phyloP scores from a whole-genome alignment of 2,797 vertebrate genomes.

The Staurois parvus region DNA sequence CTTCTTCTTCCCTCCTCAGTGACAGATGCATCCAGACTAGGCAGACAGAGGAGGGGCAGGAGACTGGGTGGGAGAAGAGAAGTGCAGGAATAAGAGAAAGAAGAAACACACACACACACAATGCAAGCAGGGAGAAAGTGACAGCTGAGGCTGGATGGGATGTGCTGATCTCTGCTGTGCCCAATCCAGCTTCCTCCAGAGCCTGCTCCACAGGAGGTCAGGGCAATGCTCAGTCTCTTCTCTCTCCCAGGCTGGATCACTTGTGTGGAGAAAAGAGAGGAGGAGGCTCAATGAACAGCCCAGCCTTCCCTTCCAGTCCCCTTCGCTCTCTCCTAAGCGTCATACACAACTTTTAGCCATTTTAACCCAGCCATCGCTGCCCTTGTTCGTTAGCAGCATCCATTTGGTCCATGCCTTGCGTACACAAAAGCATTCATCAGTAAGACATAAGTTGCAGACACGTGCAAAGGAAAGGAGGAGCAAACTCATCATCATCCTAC shows the following conservation, averaged over 20 bases:
- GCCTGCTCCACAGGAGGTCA: slow-evolving; percentile 46
- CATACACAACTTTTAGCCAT: slow-evolving; percentile 31
- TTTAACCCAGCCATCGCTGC: neutral
- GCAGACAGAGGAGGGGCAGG: slow-evolving; percentile 63
- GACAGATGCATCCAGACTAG: slow-evolving; percentile 59
- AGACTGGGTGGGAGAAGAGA: slow-evolving; percentile 57
- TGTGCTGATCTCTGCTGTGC: neutral
- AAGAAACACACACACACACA: slow-evolving; percentile 33
- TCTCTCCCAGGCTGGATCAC: slow-evolving; percentile 43
- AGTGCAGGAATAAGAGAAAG: slow-evolving; percentile 29
- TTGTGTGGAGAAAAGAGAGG: slow-evolving; percentile 28
- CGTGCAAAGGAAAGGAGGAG: neutral
- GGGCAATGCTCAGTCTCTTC: slow-evolving; percentile 47
- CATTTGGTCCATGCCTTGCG: too few species aligned
- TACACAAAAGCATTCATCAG: neutral
- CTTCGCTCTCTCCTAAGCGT: neutral
- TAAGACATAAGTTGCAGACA: slow-evolving; percentile 8
- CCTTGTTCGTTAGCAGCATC: too few species aligned
- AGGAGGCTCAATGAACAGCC: slow-evolving; percentile 21
- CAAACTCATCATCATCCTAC: neutral
- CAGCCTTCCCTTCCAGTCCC: slow-evolving; percentile 30
- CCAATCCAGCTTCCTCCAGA: slow-evolving; percentile 11
- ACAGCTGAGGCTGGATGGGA: slow-evolving; percentile 28
- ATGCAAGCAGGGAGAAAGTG: slow-evolving; percentile 30
- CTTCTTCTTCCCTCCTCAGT: slow-evolving; percentile 56